Percentiles rank a stretch among this genome's conserved stretches.
Evolutionary conservation across 1,140 invertebrate genomes (phyloP).

Genomic region (Brachionus calyciflorus): DNA sequence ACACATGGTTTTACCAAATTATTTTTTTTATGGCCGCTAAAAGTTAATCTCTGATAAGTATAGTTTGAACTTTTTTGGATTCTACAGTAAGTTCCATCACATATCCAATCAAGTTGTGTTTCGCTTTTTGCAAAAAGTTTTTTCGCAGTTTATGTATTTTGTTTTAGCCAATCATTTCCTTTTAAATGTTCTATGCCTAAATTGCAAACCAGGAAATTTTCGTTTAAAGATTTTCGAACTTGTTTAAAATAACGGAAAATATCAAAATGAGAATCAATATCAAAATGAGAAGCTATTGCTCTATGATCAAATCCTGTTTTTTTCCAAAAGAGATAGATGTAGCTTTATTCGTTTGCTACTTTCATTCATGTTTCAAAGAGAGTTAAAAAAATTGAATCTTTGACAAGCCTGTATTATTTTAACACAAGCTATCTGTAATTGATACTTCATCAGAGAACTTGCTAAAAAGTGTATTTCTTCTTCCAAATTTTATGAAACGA

Average conservation of each 20-base stretch:
- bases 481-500: not conserved
- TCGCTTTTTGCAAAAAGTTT: not conserved
- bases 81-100: not conserved
- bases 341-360: not conserved
- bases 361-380: not conserved
- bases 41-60: conserved; percentile 1
- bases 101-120: not conserved
- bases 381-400: not conserved
- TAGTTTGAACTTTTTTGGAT: not conserved
- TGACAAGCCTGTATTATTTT: not conserved
- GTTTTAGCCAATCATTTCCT: too few relatives aligned
- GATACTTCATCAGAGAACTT: not conserved
- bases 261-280: not conserved
- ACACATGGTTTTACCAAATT: not conserved
- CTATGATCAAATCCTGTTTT: not conserved
- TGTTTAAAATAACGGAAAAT: conserved; percentile 4
- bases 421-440: not conserved
- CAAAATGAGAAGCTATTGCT: not conserved
- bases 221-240: conserved; percentile 2
- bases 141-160: too few relatives aligned
- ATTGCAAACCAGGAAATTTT: conserved; percentile 3
- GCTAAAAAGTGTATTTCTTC: not conserved
- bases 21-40: not conserved
- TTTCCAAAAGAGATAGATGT: not conserved
- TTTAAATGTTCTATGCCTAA: too few relatives aligned